phyloP scores from a whole-genome alignment of 2,797 vertebrate species.

The Meda fulgida region DNA sequence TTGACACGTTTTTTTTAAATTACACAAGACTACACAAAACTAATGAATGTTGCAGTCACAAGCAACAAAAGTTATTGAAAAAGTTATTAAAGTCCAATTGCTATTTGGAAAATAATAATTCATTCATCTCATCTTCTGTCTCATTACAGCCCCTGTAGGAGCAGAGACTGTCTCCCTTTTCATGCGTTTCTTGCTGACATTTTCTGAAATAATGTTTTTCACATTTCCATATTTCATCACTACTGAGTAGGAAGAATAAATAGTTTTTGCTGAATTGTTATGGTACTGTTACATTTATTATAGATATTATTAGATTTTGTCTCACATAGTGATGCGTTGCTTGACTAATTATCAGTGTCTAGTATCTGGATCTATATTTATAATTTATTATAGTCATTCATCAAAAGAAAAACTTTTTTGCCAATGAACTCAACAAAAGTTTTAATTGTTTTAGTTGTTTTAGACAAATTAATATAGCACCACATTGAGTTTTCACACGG shows the following conservation, averaged over 20 bases:
- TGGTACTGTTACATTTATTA: not conserved
- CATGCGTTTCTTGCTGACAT: not conserved
- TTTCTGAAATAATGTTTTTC: not conserved
- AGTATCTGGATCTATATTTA: not conserved
- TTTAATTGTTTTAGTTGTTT: not conserved
- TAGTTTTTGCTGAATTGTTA: not conserved
- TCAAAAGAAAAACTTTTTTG: not conserved
- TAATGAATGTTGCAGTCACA: not conserved
- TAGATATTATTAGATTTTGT: not conserved
- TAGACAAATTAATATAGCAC: not conserved
- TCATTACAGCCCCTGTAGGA: not conserved
- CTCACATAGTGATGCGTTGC: not conserved
- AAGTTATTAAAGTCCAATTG: too few relatives aligned
- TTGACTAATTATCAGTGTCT: not conserved
- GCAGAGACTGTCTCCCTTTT: not conserved
- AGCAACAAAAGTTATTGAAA: too few relatives aligned
- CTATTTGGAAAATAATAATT: not conserved
- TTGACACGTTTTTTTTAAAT: not conserved
- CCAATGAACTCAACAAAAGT: not conserved
- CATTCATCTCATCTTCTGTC: not conserved
- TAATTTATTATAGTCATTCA: not conserved
- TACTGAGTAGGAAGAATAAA: not conserved
- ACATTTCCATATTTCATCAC: slow-evolving; percentile 11
- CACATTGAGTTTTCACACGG: not conserved
- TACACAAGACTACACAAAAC: not conserved